Evolutionary conservation across 2,113 vertebrate genomes (phyloP), one percentile per base, ranked within the genome.

Genomic region (Microtus pennsylvanicus): DNA sequence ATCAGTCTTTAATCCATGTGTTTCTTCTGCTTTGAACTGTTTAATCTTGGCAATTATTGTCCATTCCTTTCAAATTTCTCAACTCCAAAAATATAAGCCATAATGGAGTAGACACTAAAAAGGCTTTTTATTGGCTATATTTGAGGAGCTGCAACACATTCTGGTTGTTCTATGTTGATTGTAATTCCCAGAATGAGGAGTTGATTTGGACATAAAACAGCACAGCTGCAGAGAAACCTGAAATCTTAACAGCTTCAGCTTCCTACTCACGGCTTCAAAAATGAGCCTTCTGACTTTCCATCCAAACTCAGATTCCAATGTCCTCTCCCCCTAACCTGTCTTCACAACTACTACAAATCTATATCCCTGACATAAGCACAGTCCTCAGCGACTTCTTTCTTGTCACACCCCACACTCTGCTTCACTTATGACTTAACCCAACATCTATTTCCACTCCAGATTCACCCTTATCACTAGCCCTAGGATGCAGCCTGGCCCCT

Each of bases 131-230:
- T 95, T 97, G 92, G 89, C 69, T 92, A 77, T 85, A 95, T 91
- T 76, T 83, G 81, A 96, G 91, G 91, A 91, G 38, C 83, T 93
- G 38, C 45, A 82, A 93, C 89, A 95, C 69, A 95, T 95, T 91
- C 69, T 4, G 9, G 91, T 93, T 90, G 69, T 78, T 97, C 90
- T 88, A 3, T 65, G 72, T 92, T 94, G 83, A 97, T 45, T 96
- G n/a, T 94, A 96, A 97, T 96, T 96, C 92, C 93, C 80, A 95
- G 94, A 96, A 96, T 95, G 87, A 96, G 86, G 67, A 95, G 92
- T 90, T 95, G 96, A 97, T 94, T 96, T 96, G 88, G 96, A 95
- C 93, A 95, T 93, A 94, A 97, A 96, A 96, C 67, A 96, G 87
- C 76, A 98, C 89, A 97, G 95, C 92, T 96, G 93, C 95, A 88